Conservation (phyloP, 2,113 vertebrate genomes). For the Trematocara nigrifrons region DNA sequence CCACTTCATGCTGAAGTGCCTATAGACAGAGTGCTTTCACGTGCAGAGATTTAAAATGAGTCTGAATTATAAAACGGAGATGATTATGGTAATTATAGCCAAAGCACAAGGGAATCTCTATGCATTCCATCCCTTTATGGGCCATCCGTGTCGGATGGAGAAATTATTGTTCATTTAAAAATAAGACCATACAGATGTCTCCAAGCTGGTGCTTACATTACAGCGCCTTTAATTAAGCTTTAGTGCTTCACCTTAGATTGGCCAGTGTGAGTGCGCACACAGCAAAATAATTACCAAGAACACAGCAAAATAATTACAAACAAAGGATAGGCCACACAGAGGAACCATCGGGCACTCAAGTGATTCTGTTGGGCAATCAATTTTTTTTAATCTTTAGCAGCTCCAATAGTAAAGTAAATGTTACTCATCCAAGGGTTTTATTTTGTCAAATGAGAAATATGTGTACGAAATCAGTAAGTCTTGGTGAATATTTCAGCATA, state of each 20-base stretch:
- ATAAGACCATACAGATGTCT: neutral
- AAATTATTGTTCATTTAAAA: conserved; percentile 10
- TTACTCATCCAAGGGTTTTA: neutral
- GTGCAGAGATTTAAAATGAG: conserved; percentile 13
- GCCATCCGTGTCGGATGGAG: neutral
- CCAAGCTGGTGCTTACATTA: neutral
- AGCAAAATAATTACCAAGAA: neutral
- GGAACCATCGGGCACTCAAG: neutral
- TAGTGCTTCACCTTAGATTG: conserved; percentile 1
- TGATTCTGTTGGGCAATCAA: neutral
- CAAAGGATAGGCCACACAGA: neutral
- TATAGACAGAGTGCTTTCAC: neutral
- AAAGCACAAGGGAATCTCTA: neutral
- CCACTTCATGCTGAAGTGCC: conserved; percentile 10
- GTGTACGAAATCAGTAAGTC: neutral
- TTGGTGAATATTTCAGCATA: neutral
- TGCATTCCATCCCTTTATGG: neutral
- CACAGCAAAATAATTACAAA: neutral
- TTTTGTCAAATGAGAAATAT: neutral
- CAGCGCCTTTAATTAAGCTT: neutral
- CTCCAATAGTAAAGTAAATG: neutral
- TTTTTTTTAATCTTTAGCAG: neutral
- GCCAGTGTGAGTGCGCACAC: neutral
- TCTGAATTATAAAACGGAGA: conserved; percentile 22
- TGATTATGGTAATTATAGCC: conserved; percentile 26